Base-by-base conservation (phyloP, 1,140 invertebrate species). In the Ceratoteleas bidentatus region DNA sequence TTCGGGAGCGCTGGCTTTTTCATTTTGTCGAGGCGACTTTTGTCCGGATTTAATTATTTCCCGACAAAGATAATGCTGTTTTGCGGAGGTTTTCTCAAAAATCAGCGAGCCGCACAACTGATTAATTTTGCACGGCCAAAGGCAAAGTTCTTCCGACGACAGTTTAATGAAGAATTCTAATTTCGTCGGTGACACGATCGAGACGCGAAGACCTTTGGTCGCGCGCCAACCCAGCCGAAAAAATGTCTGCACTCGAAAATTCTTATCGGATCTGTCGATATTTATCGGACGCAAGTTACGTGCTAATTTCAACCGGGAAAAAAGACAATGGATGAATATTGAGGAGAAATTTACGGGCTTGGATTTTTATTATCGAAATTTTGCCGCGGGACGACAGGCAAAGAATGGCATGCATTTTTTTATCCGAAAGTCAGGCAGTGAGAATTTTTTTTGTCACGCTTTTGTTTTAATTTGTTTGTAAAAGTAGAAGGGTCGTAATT, bases 301-400 rank as follows among this genome's bases (percentile, higher is more conserved):
- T 74, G 70, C 38, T 57, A 65, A 57, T 38, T 74, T 64, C 64
- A 4, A 1, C 57, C 32, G n/a, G 40, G 50, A 57, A 80, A n/a
- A 84, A 78, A 78, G 52, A 54, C 73, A 50, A 84, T 73, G 83
- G 83, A 81, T 85, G 78, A 80, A 76, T 79, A 77, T 68, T 40
- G 61, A 53, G 14, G 54, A 60, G 10, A 4, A 4, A 1, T 24
- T 24, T 24, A 2, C 24, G 24, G 24, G 24, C 24, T 24, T 24
- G 24, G 24, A 24, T 24, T 24, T 24, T 24, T 24, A 24, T 24
- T 24, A 24, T 24, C 24, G 24, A 24, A 24, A 4, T 24, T 24
- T 24, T 24, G 24, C 4, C 24, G 24, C 24, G 24, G 4, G 24
- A 24, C 24, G 24, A 24, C 24, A 24, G 24, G 1, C 24, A 4